These are phyloP conservation scores for Hemibagrus guttatus DNA, from an alignment of 2,797 vertebrate genomes.

Conservation along the genomic window DNA sequence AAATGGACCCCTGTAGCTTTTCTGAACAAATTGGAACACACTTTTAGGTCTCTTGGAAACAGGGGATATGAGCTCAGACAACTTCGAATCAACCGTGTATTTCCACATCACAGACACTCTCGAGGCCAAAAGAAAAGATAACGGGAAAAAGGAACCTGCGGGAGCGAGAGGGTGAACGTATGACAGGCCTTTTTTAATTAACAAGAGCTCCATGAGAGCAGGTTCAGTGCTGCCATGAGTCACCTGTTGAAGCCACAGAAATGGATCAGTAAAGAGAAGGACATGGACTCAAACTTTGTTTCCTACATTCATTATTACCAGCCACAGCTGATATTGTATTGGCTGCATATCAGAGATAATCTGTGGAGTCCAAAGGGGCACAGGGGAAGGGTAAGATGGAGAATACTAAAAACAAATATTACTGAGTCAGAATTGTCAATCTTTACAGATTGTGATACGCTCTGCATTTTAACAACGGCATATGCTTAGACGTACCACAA, in stretches of 20 bases:
- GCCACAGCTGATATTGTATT: background rate
- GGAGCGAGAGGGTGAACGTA: slow-evolving; percentile 44
- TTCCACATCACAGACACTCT: slow-evolving; percentile 62
- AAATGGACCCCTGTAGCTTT: slow-evolving; percentile 60
- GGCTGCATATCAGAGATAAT: background rate
- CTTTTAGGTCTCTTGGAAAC: slow-evolving; percentile 60
- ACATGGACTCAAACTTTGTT: background rate
- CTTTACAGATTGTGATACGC: background rate
- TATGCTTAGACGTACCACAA: background rate
- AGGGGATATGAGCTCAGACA: slow-evolving; percentile 55
- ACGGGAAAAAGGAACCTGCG: slow-evolving; percentile 1
- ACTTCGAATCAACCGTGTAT: slow-evolving; percentile 63
- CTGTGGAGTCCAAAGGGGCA: background rate
- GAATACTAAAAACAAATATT: background rate
- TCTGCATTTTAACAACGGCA: background rate
- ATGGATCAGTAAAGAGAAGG: slow-evolving; percentile 44
- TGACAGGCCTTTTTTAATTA: slow-evolving; percentile 59
- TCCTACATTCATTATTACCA: background rate
- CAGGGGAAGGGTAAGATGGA: background rate
- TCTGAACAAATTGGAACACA: slow-evolving; percentile 60
- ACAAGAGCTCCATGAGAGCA: slow-evolving; percentile 45
- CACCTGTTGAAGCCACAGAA: slow-evolving; percentile 57
- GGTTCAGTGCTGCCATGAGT: slow-evolving; percentile 25
- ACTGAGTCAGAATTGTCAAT: no score
- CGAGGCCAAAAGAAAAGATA: slow-evolving; percentile 44